Evolutionary conservation across 2,797 vertebrate species (phyloP).

Genomic region (Acanthopagrus latus): DNA sequence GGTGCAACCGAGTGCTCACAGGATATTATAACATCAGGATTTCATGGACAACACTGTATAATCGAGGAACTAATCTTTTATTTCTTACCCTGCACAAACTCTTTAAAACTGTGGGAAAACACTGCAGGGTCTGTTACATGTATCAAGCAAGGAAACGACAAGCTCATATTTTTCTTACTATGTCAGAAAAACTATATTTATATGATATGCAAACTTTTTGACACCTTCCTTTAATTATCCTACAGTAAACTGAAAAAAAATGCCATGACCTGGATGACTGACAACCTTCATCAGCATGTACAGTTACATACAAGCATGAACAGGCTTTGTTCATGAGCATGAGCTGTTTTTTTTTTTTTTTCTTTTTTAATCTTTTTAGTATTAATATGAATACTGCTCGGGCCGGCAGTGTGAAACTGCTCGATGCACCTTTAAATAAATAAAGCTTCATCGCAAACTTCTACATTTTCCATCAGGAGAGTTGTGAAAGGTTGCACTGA

Average conservation of each 20-base stretch:
- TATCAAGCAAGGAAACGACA: background rate
- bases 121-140: slow-evolving; percentile 5
- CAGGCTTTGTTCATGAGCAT: background rate
- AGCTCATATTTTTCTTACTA: background rate
- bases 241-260: too few species aligned
- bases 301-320: background rate
- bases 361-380: too few species aligned
- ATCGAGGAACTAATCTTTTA: background rate
- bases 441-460: background rate
- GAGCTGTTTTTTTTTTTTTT: background rate
- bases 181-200: too few species aligned
- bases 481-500: background rate
- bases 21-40: background rate
- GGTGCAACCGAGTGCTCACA: background rate
- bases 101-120: background rate
- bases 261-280: too few species aligned
- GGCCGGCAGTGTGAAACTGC: background rate
- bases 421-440: background rate
- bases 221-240: background rate
- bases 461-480: background rate
- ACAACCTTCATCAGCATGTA: background rate
- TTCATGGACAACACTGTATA: background rate
- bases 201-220: background rate
- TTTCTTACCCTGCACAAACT: background rate
- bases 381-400: too few species aligned